phyloP scores from a whole-genome alignment of 2,888 invertebrate genomes.

The Oligia fasciuncula region DNA sequence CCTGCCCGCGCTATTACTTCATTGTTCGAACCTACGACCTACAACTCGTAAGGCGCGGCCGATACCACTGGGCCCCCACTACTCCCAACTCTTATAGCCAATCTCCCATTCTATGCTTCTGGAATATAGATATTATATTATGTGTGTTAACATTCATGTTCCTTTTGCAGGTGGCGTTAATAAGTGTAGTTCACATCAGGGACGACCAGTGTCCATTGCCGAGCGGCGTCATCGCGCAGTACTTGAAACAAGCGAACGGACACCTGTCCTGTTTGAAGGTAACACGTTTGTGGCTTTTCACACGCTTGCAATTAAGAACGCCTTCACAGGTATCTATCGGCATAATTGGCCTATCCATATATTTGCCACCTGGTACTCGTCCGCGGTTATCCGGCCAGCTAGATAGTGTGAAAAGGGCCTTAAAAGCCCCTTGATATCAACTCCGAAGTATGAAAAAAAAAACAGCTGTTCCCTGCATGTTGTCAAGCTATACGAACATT shows the following conservation, averaged over 20 bases:
- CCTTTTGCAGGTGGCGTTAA: constrained; percentile 92
- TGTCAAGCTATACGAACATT: neutral
- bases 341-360: neutral
- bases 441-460: neutral
- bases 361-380: neutral
- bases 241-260: constrained; percentile 95
- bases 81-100: no score
- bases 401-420: neutral
- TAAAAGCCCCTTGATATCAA: neutral
- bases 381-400: neutral
- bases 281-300: constrained; percentile 62
- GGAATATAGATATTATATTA: neutral
- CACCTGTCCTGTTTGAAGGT: constrained; percentile 96
- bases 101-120: neutral
- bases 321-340: neutral
- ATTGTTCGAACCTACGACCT: no score
- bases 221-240: constrained; percentile 95
- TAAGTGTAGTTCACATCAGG: constrained; percentile 95
- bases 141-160: neutral
- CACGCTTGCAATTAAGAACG: neutral
- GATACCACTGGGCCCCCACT: no score
- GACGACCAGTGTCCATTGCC: constrained; percentile 95
- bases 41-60: no score
- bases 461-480: neutral
- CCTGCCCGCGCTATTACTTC: no score